These are phyloP conservation scores for Tenebrosternarchus preto DNA, from an alignment of 2,113 vertebrate genomes.

Conservation along the genomic window DNA sequence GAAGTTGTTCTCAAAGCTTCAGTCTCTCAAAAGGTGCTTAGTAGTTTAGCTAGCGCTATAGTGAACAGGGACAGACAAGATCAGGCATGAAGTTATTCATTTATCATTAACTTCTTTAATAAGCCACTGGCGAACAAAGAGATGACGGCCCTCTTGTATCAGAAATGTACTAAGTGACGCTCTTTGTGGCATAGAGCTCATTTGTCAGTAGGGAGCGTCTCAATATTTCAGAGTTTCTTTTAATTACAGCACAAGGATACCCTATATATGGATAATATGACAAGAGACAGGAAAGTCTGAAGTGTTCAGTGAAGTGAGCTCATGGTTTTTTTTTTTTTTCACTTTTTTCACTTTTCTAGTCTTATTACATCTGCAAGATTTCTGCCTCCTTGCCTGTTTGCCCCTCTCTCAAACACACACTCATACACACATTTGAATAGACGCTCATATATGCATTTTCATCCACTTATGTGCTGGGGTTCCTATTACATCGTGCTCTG, in stretches of 20 bases:
- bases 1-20: background rate
- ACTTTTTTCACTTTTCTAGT: background rate
- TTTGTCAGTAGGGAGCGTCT: constrained; percentile 58
- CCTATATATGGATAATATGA: constrained; percentile 59
- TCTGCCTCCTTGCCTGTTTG: background rate
- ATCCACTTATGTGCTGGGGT: background rate
- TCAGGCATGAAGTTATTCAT: constrained; percentile 18
- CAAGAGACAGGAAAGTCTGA: constrained; percentile 40
- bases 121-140: constrained; percentile 38
- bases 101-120: constrained; percentile 29
- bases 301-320: constrained; percentile 14
- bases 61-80: background rate
- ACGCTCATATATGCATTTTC: background rate
- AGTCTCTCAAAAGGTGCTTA: constrained; percentile 23
- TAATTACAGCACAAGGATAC: constrained; percentile 61
- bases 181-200: constrained; percentile 55
- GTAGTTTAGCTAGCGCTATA: constrained; percentile 10
- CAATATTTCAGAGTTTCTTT: constrained; percentile 54
- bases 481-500: background rate
- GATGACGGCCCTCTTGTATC: constrained; percentile 33
- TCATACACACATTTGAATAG: constrained; percentile 4
- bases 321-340: background rate
- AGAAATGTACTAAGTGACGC: constrained; percentile 43
- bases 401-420: constrained; percentile 37
- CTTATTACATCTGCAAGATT: constrained; percentile 1